Evolutionary conservation across 2,113 vertebrate species (phyloP).

Genomic region (Microtus ochrogaster): DNA sequence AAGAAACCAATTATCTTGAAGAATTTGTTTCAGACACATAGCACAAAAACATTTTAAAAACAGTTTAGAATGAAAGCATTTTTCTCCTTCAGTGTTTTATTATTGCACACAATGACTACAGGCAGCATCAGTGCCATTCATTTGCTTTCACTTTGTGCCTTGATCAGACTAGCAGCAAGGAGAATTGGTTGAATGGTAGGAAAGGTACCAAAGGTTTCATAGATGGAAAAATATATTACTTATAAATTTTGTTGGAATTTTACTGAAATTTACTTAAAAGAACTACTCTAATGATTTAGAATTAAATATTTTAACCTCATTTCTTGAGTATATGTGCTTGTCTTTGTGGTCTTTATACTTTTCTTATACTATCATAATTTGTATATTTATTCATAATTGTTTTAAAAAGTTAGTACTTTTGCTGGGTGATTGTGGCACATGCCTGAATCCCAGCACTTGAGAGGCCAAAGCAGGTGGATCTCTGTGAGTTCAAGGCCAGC

Average conservation of each 20-base stretch:
- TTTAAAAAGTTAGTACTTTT: neutral
- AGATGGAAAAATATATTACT: conserved; percentile 8
- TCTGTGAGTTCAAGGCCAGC: no score
- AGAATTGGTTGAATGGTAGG: neutral
- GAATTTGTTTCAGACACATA: conserved; percentile 24
- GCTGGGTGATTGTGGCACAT: no score
- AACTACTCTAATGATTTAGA: conserved; percentile 44
- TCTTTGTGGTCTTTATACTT: neutral
- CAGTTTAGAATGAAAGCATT: conserved; percentile 4
- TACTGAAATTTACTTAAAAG: conserved; percentile 24
- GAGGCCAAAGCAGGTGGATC: no score
- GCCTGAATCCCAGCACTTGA: no score
- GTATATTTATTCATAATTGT: conserved; percentile 37
- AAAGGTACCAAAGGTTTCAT: conserved; percentile 36
- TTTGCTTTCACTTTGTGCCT: conserved; percentile 12
- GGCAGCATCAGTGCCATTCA: neutral
- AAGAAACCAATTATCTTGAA: conserved; percentile 30
- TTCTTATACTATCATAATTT: neutral
- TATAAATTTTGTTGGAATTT: conserved; percentile 33
- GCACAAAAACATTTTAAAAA: conserved; percentile 59
- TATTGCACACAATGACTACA: neutral
- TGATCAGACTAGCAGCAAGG: neutral
- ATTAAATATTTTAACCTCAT: conserved; percentile 2
- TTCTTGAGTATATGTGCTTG: neutral
- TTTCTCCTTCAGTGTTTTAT: neutral